These are phyloP conservation scores for Sorex fumeus DNA, from an alignment of 2,113 vertebrate genomes.

Conservation along the genomic window DNA sequence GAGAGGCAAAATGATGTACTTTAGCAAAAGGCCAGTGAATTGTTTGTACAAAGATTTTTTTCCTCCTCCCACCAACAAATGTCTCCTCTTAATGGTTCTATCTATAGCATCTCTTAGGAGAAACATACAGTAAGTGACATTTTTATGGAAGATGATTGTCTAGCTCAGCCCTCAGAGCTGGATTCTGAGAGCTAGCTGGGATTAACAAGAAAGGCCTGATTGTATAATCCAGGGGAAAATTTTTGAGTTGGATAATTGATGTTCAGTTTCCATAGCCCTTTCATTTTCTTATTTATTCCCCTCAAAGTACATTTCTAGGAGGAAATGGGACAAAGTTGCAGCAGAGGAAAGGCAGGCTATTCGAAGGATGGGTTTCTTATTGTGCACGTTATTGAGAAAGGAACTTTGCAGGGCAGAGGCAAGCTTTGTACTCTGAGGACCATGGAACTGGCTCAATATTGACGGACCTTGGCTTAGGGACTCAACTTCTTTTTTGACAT, in stretches of 20 bases:
- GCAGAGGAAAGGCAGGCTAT: conserved; percentile 41
- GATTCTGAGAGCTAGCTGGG: conserved; percentile 44
- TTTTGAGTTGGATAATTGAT: conserved; percentile 63
- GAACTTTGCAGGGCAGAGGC: conserved; percentile 18
- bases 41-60: conserved; percentile 29
- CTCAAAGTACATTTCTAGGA: conserved; percentile 44
- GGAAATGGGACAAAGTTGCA: conserved; percentile 60
- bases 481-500: background rate
- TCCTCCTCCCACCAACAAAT: conserved; percentile 49
- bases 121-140: conserved; percentile 40
- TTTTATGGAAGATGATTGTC: conserved; percentile 64
- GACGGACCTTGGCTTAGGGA: background rate
- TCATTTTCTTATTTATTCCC: conserved; percentile 61
- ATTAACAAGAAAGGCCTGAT: conserved; percentile 67
- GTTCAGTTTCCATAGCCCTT: conserved; percentile 59
- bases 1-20: conserved; percentile 14
- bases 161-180: background rate
- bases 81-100: conserved; percentile 57
- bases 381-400: background rate
- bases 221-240: conserved; percentile 33
- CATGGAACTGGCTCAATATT: background rate
- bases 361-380: conserved; percentile 44
- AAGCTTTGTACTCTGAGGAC: background rate
- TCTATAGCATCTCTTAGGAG: conserved; percentile 54
- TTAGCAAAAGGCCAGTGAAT: conserved; percentile 64